Conservation (phyloP, 2,888 invertebrate species). For the Tortrix viridana region DNA sequence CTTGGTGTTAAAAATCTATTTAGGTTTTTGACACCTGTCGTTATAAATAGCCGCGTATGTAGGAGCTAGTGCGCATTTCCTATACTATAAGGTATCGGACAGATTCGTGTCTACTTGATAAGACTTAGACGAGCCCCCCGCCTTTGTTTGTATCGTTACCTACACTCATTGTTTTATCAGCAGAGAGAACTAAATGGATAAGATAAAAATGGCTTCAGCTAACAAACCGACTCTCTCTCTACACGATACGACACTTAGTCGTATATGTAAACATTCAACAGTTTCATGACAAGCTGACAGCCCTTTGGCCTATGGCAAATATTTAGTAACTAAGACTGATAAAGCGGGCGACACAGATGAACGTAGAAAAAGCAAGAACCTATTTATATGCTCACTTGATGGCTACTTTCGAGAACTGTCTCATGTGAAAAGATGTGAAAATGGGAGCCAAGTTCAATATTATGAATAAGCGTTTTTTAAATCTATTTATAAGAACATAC, state of each 20-base stretch:
- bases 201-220: slow-evolving; percentile 28
- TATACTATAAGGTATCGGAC: slow-evolving; percentile 24
- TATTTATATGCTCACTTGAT: too few species aligned
- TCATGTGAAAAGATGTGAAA: too few species aligned
- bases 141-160: slow-evolving; percentile 30
- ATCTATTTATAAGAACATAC: too few species aligned
- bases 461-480: too few species aligned
- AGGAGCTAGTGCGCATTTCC: slow-evolving; percentile 30
- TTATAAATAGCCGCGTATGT: neutral
- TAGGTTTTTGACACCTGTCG: too few species aligned
- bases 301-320: slow-evolving; percentile 20
- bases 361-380: too few species aligned
- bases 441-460: too few species aligned
- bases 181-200: slow-evolving; percentile 29
- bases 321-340: slow-evolving; percentile 5
- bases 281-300: slow-evolving; percentile 20
- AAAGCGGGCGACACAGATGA: too few species aligned
- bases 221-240: slow-evolving; percentile 28
- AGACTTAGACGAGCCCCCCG: slow-evolving; percentile 33
- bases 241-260: slow-evolving; percentile 4
- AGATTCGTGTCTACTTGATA: slow-evolving; percentile 29
- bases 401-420: too few species aligned
- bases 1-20: too few species aligned
- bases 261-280: slow-evolving; percentile 60
- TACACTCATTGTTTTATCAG: slow-evolving; percentile 32